Evolutionary conservation across 2,888 invertebrate species (phyloP).

Genomic region (Cerastoderma edule): DNA sequence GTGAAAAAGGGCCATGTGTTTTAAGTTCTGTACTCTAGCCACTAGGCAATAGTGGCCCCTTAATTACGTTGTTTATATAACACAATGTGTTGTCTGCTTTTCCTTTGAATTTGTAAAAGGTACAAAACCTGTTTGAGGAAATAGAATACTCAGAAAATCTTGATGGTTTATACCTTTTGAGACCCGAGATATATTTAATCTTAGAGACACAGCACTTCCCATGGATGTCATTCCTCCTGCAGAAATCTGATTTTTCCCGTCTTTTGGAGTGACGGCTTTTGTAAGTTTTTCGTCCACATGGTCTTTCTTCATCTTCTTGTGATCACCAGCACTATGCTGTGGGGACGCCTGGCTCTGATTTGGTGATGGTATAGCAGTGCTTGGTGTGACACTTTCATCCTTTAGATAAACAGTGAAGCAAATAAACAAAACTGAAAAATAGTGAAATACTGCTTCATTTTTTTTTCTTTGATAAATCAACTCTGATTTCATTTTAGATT

Average conservation of each 20-base stretch:
- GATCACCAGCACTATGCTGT: constrained; percentile 35
- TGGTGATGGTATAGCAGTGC: constrained; percentile 17
- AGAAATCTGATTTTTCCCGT: background rate
- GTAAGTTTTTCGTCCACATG: constrained; percentile 61
- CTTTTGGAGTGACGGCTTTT: constrained; percentile 1
- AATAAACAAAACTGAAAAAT: too few species aligned
- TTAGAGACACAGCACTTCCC: constrained; percentile 69
- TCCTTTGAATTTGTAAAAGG: background rate
- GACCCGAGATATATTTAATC: constrained; percentile 57
- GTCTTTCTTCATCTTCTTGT: constrained; percentile 52
- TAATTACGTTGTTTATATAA: background rate
- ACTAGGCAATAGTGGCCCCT: background rate
- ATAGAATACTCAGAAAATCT: background rate
- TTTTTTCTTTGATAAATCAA: too few species aligned
- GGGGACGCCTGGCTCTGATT: constrained; percentile 28
- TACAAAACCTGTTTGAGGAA: background rate
- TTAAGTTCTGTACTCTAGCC: background rate
- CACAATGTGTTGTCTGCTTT: background rate
- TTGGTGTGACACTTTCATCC: background rate
- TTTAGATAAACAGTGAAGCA: background rate
- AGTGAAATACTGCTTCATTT: too few species aligned
- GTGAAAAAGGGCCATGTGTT: too few species aligned
- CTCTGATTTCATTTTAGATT: too few species aligned
- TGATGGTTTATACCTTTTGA: constrained; percentile 38
- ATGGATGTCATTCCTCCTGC: constrained; percentile 27